A percentile compares a stretch with the other conserved stretches of the same genome.
These are phyloP conservation scores for Helicoverpa assulta DNA, from an alignment of 2,888 invertebrate species.

Conservation along the genomic window DNA sequence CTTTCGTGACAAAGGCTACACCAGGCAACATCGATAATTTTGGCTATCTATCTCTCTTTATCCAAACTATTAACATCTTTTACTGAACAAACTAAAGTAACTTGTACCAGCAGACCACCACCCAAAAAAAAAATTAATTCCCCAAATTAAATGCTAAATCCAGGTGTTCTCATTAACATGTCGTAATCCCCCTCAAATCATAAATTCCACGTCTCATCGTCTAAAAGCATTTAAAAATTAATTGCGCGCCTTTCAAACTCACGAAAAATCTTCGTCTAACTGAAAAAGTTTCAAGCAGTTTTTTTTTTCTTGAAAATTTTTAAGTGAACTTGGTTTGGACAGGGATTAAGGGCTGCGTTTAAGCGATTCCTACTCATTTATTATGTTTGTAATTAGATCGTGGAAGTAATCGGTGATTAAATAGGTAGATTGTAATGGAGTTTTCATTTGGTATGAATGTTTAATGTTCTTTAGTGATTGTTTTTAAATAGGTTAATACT, in stretches of 20 bases:
- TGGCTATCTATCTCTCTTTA: too few species aligned
- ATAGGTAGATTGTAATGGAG: neutral
- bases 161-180: conserved; percentile 13
- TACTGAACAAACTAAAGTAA: too few species aligned
- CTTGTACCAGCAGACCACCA: neutral
- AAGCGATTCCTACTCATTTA: conserved; percentile 38
- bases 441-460: neutral
- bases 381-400: conserved; percentile 43
- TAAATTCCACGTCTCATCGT: conserved; percentile 30
- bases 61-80: neutral
- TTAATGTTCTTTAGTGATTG: neutral
- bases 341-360: conserved; percentile 40
- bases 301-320: conserved; percentile 64
- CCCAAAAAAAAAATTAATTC: neutral
- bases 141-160: neutral
- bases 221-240: conserved; percentile 66
- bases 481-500: neutral
- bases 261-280: conserved; percentile 61
- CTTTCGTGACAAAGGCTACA: too few species aligned
- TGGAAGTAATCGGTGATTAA: neutral
- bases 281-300: conserved; percentile 57
- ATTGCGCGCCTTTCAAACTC: conserved; percentile 64
- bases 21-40: too few species aligned
- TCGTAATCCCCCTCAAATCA: conserved; percentile 18
- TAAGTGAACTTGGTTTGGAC: conserved; percentile 57